Evolutionary conservation across 2,113 vertebrate genomes (phyloP).

Genomic region (Xiphias gladius): DNA sequence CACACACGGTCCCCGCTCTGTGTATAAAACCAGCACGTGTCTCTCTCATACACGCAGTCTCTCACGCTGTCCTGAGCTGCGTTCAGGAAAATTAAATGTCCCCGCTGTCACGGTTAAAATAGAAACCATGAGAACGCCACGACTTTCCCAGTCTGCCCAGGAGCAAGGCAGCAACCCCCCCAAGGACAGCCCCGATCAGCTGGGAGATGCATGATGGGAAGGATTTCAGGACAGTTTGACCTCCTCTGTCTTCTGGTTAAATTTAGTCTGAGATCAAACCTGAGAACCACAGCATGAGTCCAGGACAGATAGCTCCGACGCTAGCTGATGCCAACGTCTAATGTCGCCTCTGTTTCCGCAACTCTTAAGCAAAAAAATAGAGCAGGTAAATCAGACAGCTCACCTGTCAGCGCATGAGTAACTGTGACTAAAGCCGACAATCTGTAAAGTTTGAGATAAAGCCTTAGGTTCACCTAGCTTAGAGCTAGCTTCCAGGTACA

Average conservation of each 20-base stretch:
- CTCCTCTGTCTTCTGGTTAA: conserved; percentile 26
- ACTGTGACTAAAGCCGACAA: neutral
- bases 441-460: neutral
- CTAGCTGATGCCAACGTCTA: neutral
- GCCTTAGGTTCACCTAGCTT: neutral
- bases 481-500: no score
- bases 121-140: conserved; percentile 69
- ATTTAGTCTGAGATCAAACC: conserved; percentile 31
- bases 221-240: conserved; percentile 25
- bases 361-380: no score
- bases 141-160: conserved; percentile 66
- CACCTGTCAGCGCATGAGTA: neutral
- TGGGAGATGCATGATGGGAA: conserved; percentile 59
- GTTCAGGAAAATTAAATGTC: conserved; percentile 25
- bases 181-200: conserved; percentile 27
- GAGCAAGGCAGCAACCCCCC: conserved; percentile 43
- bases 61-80: conserved; percentile 8
- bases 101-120: conserved; percentile 60
- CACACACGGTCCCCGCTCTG: neutral
- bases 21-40: neutral
- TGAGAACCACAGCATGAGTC: neutral
- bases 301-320: neutral
- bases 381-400: neutral
- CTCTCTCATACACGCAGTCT: neutral
- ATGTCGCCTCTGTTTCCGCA: neutral